phyloP scores from a whole-genome alignment of 2,888 invertebrate species.

The Orthosia gracilis region DNA sequence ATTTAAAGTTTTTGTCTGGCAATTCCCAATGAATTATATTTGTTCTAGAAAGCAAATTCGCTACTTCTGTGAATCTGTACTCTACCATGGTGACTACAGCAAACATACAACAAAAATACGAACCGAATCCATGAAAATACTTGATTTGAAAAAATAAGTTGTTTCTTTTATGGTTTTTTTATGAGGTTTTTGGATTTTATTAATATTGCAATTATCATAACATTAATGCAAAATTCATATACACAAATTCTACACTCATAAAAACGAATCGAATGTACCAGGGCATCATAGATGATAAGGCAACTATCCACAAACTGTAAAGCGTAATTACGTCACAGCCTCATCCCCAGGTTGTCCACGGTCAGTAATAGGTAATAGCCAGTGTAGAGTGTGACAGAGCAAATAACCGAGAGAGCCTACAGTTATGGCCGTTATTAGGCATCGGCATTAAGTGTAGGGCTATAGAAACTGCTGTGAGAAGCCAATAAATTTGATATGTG shows the following conservation, averaged over 20 bases:
- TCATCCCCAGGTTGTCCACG: slow-evolving; percentile 59
- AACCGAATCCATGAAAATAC: no score
- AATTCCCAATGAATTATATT: no score
- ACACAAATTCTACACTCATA: background rate
- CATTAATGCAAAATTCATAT: no score
- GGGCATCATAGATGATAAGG: slow-evolving; percentile 38
- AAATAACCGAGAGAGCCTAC: slow-evolving; percentile 58
- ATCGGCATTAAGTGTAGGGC: slow-evolving; percentile 47
- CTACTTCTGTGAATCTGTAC: no score
- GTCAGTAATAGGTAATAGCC: slow-evolving; percentile 54
- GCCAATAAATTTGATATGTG: background rate
- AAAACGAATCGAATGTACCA: slow-evolving; percentile 21
- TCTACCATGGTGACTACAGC: no score
- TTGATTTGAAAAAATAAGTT: no score
- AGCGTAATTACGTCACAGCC: slow-evolving; percentile 43
- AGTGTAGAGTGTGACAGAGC: slow-evolving; percentile 52
- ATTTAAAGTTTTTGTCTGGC: no score
- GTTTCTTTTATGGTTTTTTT: no score
- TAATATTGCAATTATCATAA: no score
- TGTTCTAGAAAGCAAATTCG: no score
- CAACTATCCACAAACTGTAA: slow-evolving; percentile 45
- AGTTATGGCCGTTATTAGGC: slow-evolving; percentile 61
- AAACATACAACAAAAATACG: no score
- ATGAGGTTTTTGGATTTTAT: no score
- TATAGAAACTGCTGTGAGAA: background rate